Evolutionary conservation across 2,797 vertebrate genomes (phyloP), one percentile per base, ranked within the genome.

Genomic region (Mastacembelus armatus): DNA sequence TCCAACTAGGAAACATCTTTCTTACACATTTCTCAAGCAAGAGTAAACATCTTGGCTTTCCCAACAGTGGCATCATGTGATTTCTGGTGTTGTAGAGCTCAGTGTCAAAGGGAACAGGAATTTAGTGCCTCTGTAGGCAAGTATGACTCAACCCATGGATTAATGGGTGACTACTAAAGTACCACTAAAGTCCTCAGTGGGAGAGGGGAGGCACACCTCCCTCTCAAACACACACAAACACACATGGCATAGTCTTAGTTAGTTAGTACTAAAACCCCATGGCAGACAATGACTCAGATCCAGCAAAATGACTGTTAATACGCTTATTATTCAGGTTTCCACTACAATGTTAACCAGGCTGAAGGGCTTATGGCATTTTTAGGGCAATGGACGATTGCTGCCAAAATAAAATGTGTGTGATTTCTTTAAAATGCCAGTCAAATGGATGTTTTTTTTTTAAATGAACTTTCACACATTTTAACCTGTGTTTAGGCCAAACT

Each of bases 61-160:
- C 26, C 35, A 22, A 74, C 35, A 69, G 50, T 50, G 48, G 35
- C 38, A 30, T 56, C 72, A 73, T 51, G 73, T 66, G 59, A 74
- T 64, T 85, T 77, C 72, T 77, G 71, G 78, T 44, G 59, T 70
- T 71, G 73, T 64, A 58, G 56, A 80, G 69, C 56, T 80, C 43
- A 21, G 66, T 65, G 85, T 83, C 42, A 55, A 84, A 63, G 58
- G 74, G 50, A 81, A 79, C 69, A 83, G 78, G 82, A 87, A 86
- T 85, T 87, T 85, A 76, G 81, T 85, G 83, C 51, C 77, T 85
- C 86, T 81, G 65, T 81, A 81, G 88, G 78, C 81, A 66, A 66
- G 70, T 80, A 89, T 91, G 90, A 93, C 82, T 91, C 87, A 88
- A 78, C 74, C 64, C 52, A 80, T 78, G 80, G 81, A 86, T 89